Conservation (phyloP, 2,888 invertebrate species). For the Drosophila testacea region DNA sequence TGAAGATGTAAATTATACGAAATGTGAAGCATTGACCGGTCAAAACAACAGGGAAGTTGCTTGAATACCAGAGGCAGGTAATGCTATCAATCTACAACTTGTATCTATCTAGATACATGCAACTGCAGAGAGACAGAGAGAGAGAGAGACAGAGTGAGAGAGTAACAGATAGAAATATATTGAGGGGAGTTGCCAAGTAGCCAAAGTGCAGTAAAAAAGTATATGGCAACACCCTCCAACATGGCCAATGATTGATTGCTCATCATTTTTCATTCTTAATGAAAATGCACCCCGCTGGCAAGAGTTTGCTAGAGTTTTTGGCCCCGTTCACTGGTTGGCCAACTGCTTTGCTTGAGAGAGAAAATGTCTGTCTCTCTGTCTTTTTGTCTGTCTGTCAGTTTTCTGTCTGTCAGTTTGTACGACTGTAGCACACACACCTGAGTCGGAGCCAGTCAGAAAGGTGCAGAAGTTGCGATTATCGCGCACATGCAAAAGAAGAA, state of each 20-base stretch:
- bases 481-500: slow-evolving; percentile 41
- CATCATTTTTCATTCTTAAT: slow-evolving; percentile 86
- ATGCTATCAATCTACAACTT: slow-evolving; percentile 80
- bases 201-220: slow-evolving; percentile 7
- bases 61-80: slow-evolving; percentile 79
- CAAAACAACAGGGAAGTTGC: slow-evolving; percentile 54
- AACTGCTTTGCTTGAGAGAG: slow-evolving; percentile 30
- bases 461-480: slow-evolving; percentile 80
- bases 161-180: not conserved
- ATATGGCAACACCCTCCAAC: slow-evolving; percentile 83
- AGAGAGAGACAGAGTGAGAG: not conserved
- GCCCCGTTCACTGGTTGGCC: slow-evolving; percentile 46
- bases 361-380: slow-evolving; percentile 38
- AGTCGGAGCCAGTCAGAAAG: slow-evolving; percentile 65
- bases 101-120: slow-evolving; percentile 55
- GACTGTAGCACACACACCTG: slow-evolving; percentile 66
- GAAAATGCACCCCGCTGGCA: slow-evolving; percentile 86
- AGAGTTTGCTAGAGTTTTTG: slow-evolving; percentile 59
- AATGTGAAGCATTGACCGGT: slow-evolving; percentile 70
- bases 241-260: slow-evolving; percentile 85
- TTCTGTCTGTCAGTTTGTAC: slow-evolving; percentile 8
- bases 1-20: slow-evolving; percentile 81
- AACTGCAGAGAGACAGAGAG: slow-evolving; percentile 18
- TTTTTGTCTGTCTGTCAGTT: slow-evolving; percentile 27
- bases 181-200: slow-evolving; percentile 20